Evolutionary conservation across 2,113 vertebrate species (phyloP).

Genomic region (Puntigrus tetrazona): DNA sequence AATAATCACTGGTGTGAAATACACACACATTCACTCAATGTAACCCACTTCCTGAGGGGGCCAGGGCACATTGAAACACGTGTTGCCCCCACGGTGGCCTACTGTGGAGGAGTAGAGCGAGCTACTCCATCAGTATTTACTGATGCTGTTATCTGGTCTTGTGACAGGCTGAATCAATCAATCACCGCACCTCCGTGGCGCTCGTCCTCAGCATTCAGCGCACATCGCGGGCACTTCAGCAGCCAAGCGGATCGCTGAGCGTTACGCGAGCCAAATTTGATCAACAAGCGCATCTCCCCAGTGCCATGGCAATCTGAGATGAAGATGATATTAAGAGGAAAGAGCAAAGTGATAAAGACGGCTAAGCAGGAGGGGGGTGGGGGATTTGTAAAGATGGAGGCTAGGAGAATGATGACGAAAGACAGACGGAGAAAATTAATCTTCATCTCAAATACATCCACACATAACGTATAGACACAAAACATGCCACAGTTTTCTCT

Average conservation of each 20-base stretch:
- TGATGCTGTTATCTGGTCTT: slow-evolving; percentile 96
- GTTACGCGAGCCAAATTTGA: slow-evolving; percentile 95
- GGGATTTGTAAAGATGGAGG: slow-evolving; percentile 66
- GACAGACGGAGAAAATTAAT: slow-evolving; percentile 74
- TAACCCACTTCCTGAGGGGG: slow-evolving; percentile 10
- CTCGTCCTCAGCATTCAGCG: slow-evolving; percentile 82
- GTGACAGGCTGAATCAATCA: slow-evolving; percentile 97
- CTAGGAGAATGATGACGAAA: slow-evolving; percentile 65
- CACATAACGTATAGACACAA: neutral
- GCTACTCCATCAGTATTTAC: slow-evolving; percentile 77
- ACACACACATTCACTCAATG: neutral
- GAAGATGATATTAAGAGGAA: slow-evolving; percentile 97
- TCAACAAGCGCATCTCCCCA: slow-evolving; percentile 93
- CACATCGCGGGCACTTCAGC: slow-evolving; percentile 82
- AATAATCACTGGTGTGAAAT: neutral
- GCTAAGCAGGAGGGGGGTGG: slow-evolving; percentile 64
- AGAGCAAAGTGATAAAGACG: slow-evolving; percentile 91
- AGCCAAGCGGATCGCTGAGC: slow-evolving; percentile 67
- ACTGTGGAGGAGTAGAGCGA: slow-evolving; percentile 10
- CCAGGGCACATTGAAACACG: slow-evolving; percentile 7
- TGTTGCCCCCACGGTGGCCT: slow-evolving; percentile 7
- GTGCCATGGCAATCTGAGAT: slow-evolving; percentile 94
- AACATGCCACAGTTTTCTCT: neutral
- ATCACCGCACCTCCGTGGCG: slow-evolving; percentile 80
- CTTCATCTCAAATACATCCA: slow-evolving; percentile 41